Conservation (phyloP, 2,113 vertebrate species). For the Talpa occidentalis region DNA sequence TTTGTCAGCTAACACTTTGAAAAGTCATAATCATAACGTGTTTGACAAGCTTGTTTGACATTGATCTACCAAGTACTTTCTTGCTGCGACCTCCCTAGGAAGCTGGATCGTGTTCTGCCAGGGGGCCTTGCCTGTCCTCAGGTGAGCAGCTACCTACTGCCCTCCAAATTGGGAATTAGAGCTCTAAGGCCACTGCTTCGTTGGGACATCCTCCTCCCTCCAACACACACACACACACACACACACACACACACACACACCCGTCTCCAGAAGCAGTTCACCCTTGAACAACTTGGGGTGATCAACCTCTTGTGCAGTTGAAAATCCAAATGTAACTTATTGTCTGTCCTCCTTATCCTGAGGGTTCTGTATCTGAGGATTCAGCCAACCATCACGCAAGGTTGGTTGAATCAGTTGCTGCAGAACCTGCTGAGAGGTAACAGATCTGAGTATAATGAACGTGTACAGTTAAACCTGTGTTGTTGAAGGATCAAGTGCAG, state of each 20-base stretch:
- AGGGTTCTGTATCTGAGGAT: background rate
- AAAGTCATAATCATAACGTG: background rate
- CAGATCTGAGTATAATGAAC: too few species aligned
- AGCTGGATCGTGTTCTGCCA: background rate
- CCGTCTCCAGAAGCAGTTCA: background rate
- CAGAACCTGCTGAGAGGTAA: background rate
- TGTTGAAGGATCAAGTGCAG: background rate
- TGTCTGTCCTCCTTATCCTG: background rate
- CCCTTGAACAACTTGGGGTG: background rate
- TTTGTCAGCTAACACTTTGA: background rate
- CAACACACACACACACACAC: too few species aligned
- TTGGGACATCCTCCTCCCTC: background rate
- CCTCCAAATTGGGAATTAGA: background rate
- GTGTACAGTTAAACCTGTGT: background rate
- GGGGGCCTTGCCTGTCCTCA: accelerated
- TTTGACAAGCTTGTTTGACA: background rate
- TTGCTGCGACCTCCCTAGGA: accelerated
- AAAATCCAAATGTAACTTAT: background rate
- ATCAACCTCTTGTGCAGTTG: background rate
- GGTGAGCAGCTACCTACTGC: background rate
- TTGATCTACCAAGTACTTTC: background rate
- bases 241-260: too few species aligned
- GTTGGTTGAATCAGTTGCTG: background rate
- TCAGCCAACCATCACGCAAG: background rate
- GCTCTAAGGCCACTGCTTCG: too few species aligned